These are phyloP conservation scores for Proteles cristata DNA, from an alignment of 2,113 vertebrate species.

Conservation along the genomic window DNA sequence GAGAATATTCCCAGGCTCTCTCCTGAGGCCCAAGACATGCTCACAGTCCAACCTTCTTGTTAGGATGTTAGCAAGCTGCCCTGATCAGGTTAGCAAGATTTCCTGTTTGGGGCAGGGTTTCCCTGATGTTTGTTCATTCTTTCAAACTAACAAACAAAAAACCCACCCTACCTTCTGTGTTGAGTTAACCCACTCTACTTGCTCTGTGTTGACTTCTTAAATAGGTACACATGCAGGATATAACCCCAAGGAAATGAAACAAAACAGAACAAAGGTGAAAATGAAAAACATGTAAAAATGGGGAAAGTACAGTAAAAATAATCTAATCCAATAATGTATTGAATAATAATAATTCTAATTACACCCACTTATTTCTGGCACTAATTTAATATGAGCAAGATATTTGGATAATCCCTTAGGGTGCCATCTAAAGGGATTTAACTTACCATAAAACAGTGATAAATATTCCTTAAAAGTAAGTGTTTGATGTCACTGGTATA, in stretches of 20 bases:
- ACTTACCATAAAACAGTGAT: neutral
- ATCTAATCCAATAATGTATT: neutral
- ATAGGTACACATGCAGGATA: neutral
- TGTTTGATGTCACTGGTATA: neutral
- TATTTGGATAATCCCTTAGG: neutral
- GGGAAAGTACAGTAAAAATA: neutral
- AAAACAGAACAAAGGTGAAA: neutral
- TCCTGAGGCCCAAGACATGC: neutral
- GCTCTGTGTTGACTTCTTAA: conserved; percentile 54
- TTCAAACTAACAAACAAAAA: conserved; percentile 57
- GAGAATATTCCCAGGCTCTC: neutral
- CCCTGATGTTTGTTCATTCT: conserved; percentile 35
- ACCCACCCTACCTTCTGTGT: neutral
- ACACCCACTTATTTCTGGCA: neutral
- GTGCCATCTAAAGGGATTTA: neutral
- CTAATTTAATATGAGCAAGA: neutral
- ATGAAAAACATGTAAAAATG: neutral
- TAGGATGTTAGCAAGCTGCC: neutral
- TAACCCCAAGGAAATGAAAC: conserved; percentile 8
- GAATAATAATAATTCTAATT: neutral
- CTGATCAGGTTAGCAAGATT: neutral
- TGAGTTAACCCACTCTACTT: neutral
- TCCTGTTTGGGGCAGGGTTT: conserved; percentile 48
- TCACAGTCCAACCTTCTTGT: neutral
- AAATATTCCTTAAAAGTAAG: conserved; percentile 22